Evolutionary conservation across 2,797 vertebrate genomes (phyloP).

Genomic region (Morus bassanus): DNA sequence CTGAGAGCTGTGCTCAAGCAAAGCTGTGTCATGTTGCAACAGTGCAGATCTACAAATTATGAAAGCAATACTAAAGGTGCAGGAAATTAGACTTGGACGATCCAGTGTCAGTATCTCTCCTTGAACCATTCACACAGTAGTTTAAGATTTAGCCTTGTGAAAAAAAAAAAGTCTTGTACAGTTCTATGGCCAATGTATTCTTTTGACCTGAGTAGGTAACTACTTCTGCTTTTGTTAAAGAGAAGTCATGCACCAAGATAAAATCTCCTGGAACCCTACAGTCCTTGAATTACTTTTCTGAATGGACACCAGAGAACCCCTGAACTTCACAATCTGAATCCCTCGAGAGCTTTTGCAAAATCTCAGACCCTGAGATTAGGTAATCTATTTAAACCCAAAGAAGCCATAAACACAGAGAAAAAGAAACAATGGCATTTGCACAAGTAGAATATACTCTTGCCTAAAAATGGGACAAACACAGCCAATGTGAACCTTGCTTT

Average conservation of each 20-base stretch:
- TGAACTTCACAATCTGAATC: not conserved
- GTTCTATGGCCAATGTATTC: not conserved
- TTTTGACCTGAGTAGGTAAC: not conserved
- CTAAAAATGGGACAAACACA: not conserved
- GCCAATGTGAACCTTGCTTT: not conserved
- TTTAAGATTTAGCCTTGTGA: not conserved
- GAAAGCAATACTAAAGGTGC: not conserved
- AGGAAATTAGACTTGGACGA: not conserved
- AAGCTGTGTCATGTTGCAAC: not conserved
- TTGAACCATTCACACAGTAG: not conserved
- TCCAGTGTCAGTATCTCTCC: not conserved
- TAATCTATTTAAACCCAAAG: not conserved
- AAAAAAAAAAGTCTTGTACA: not conserved
- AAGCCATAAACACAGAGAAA: not conserved
- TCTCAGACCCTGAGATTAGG: not conserved
- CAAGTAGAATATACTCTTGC: not conserved
- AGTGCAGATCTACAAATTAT: not conserved
- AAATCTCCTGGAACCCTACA: not conserved
- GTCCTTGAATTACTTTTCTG: not conserved
- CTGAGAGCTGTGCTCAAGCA: not conserved
- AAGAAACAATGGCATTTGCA: not conserved
- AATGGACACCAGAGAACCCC: not conserved
- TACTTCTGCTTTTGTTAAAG: not conserved
- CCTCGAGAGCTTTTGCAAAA: not conserved
- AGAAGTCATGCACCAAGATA: not conserved